These are phyloP conservation scores for Agrilus planipennis DNA, from an alignment of 1,140 invertebrate species.

Conservation along the genomic window DNA sequence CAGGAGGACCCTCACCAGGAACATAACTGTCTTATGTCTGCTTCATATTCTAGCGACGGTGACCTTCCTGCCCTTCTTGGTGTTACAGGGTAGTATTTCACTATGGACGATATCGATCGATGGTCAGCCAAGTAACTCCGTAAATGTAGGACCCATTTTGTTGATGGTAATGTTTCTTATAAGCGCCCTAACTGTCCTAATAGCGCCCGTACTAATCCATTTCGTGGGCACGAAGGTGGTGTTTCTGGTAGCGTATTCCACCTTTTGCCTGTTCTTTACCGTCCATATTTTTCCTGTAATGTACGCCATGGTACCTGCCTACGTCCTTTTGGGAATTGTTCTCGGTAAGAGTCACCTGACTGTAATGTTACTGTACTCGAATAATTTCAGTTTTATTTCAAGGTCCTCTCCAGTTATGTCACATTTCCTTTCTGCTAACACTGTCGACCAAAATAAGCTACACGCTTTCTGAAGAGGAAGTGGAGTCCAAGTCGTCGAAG, in stretches of 20 bases:
- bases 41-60: conserved; percentile 47
- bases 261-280: conserved; percentile 42
- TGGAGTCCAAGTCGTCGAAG: conserved; percentile 38
- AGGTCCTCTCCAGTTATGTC: conserved; percentile 42
- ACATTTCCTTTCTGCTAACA: conserved; percentile 45
- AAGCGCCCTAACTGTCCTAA: conserved; percentile 41
- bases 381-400: too few relatives aligned
- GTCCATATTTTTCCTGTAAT: conserved; percentile 49
- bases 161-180: conserved; percentile 40
- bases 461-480: conserved; percentile 41
- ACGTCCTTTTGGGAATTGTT: conserved; percentile 45
- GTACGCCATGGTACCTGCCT: conserved; percentile 45
- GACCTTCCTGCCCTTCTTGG: conserved; percentile 48
- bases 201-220: conserved; percentile 41
- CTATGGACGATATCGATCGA: conserved; percentile 34
- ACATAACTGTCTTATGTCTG: conserved; percentile 44
- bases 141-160: conserved; percentile 40
- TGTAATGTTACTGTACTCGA: too few relatives aligned
- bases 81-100: conserved; percentile 42
- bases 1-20: conserved; percentile 32
- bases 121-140: conserved; percentile 27
- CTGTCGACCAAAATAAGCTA: conserved; percentile 44
- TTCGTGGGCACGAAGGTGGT: conserved; percentile 41
- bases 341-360: too few relatives aligned
- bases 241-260: conserved; percentile 37